These are phyloP conservation scores for Drosophila mayri DNA, from an alignment of 1,140 invertebrate genomes.

Conservation along the genomic window DNA sequence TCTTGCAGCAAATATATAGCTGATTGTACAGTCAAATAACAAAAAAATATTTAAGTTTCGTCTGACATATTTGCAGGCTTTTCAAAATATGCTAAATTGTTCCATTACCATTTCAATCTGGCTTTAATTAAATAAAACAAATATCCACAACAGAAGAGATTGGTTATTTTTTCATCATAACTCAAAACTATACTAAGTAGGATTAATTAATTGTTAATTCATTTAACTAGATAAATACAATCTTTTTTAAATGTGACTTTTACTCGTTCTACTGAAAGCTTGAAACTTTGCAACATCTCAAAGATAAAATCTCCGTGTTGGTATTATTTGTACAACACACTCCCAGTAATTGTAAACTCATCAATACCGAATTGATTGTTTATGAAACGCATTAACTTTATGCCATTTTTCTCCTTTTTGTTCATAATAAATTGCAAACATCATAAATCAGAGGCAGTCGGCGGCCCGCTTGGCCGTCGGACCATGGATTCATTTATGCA, in stretches of 20 bases:
- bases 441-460: conserved; percentile 69
- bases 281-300: not conserved
- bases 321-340: not conserved
- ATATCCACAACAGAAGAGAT: not conserved
- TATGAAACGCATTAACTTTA: conserved; percentile 51
- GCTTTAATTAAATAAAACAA: not conserved
- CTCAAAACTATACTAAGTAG: not conserved
- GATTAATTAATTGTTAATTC: not conserved
- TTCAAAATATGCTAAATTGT: not conserved
- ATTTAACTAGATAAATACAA: not conserved
- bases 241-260: not conserved
- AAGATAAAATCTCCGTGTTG: not conserved
- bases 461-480: conserved; percentile 35
- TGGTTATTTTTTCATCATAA: not conserved
- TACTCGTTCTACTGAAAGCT: not conserved
- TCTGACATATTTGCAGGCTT: not conserved
- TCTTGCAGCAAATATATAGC: too few species aligned
- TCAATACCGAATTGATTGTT: conserved; percentile 39
- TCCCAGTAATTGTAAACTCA: conserved; percentile 15
- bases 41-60: not conserved
- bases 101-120: not conserved
- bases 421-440: conserved; percentile 73
- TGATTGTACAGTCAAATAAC: too few species aligned
- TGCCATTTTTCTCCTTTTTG: conserved; percentile 45
- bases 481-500: conserved; percentile 38